Evolutionary conservation across 1,140 invertebrate species (phyloP).

Genomic region (Apocrypta bakeri): DNA sequence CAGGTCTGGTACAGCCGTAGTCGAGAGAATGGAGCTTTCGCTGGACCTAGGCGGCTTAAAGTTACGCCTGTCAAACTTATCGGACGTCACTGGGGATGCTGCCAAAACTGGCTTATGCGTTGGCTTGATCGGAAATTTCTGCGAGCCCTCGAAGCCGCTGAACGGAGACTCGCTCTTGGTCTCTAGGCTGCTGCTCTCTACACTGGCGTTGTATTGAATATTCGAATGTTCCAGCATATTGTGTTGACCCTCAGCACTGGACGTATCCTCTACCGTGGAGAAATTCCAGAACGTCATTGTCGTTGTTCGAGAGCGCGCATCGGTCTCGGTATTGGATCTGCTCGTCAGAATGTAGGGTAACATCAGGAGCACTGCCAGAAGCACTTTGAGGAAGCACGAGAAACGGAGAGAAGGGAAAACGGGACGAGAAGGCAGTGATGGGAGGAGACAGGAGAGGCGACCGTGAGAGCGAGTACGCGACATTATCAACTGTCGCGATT

Average conservation of each 20-base stretch:
- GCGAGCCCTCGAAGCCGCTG: constrained; percentile 63
- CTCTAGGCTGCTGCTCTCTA: constrained; percentile 41
- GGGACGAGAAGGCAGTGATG: constrained; percentile 59
- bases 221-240: neutral
- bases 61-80: constrained; percentile 68
- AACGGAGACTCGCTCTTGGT: constrained; percentile 57
- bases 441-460: constrained; percentile 65
- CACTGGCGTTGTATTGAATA: constrained; percentile 34
- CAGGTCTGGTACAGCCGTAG: constrained; percentile 54
- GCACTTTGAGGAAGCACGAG: neutral
- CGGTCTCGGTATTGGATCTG: neutral
- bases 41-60: constrained; percentile 62
- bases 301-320: neutral
- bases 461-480: constrained; percentile 62
- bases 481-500: constrained; percentile 71
- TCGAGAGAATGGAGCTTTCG: neutral
- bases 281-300: neutral
- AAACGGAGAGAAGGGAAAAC: constrained; percentile 41
- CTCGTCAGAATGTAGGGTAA: neutral
- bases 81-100: constrained; percentile 55
- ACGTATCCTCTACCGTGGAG: neutral
- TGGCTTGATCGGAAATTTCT: constrained; percentile 64
- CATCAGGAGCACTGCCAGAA: neutral
- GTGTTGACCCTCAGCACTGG: too few species aligned
- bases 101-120: too few species aligned